A percentile compares a stretch with the other conserved stretches of the same genome.
phyloP scores from a whole-genome alignment of 2,888 invertebrate species.

The Portevinia maculata region DNA sequence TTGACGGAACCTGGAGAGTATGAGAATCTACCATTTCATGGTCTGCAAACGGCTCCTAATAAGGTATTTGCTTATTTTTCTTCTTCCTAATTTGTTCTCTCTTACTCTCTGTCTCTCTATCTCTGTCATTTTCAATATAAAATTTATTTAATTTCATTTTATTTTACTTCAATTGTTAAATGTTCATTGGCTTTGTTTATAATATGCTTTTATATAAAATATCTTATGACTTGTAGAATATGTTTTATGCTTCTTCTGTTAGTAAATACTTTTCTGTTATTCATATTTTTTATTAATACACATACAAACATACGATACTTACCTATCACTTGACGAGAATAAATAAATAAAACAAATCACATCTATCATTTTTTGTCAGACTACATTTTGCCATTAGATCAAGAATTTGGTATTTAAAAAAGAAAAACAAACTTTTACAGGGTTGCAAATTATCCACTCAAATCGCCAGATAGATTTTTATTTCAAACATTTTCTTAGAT shows the following conservation, averaged over 20 bases:
- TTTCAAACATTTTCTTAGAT: constrained; percentile 22
- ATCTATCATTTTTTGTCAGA: constrained; percentile 32
- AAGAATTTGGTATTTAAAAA: constrained; percentile 62
- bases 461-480: not conserved
- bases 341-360: constrained; percentile 6
- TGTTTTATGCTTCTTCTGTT: constrained; percentile 27
- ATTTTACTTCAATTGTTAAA: constrained; percentile 39
- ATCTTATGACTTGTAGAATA: constrained; percentile 17
- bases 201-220: constrained; percentile 30
- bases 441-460: constrained; percentile 21
- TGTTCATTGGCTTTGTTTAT: constrained; percentile 61
- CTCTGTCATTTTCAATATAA: constrained; percentile 32
- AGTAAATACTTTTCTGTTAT: constrained; percentile 21
- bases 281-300: not conserved
- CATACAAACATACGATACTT: no score
- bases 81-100: constrained; percentile 37
- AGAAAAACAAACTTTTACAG: constrained; percentile 17
- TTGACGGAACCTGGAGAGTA: constrained; percentile 93
- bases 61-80: constrained; percentile 87
- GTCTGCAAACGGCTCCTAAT: constrained; percentile 94
- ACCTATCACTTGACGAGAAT: not conserved
- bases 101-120: constrained; percentile 23
- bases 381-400: constrained; percentile 37
- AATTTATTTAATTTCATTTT: constrained; percentile 19
- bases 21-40: constrained; percentile 97